Base-by-base conservation (phyloP, 2,113 vertebrate species). In the Choloepus hoffmanni region DNA sequence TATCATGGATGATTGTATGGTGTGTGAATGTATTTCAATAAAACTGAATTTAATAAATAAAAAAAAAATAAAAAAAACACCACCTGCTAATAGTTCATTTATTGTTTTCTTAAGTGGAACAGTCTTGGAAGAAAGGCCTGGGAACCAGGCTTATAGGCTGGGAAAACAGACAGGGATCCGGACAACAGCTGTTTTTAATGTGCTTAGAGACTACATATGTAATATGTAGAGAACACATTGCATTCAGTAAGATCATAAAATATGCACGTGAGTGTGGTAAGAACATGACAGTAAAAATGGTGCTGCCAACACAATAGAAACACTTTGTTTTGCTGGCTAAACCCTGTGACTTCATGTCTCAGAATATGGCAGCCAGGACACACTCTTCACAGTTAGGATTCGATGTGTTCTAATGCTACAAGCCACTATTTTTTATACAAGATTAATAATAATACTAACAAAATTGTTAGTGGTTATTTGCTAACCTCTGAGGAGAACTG, bases 181-280 rank as follows among this genome's bases (percentile, higher is more conserved):
- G 65, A 85, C 85, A 92, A 76, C 96, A 97, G 96, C 97, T 98
- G 97, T 97, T 98, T 98, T 89, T 92, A 97, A 98, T 98, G 93
- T 95, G 92, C 74, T 96, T 77, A 43, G 84, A 92, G 86, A 83
- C 93, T 95, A 72, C 74, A 93, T 97, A 81, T 94, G 93, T 94
- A 91, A 79, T 81, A 96, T 50, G 91, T 65, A 89, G 83, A 93
- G 96, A 96, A 96, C 96, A 97, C 93, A 94, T 93, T 97, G 96
- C 79, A 74, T 94, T 93, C 94, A 77, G 96, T 73, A 84, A 89
- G 93, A 87, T 96, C 89, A 95, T 96, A 91, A 98, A 97, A 95
- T 96, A 97, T 90, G 96, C 89, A 92, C 96, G 86, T 77, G 94
- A 96, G 65, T n/a, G 81, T 95, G 92, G 97, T 89, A 89, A 92